A percentile compares a stretch with the other conserved stretches of the same genome.
phyloP scores from a whole-genome alignment of 2,113 vertebrate species.

The Pogonocichla stellata region DNA sequence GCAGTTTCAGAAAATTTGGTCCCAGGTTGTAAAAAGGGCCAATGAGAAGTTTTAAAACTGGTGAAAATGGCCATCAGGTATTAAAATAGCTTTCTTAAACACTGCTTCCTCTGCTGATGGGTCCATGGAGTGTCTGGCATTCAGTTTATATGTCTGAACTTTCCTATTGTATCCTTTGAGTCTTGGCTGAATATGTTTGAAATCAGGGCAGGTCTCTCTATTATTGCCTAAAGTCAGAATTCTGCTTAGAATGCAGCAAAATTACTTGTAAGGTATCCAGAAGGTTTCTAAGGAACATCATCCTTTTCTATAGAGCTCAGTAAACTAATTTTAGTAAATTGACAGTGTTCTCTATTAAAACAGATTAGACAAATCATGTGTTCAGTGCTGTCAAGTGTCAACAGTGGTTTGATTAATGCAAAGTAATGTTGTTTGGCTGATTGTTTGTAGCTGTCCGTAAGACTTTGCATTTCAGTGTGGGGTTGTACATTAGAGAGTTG shows the following conservation, averaged over 20 bases:
- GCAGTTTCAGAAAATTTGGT: not conserved
- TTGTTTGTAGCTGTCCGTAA: slow-evolving; percentile 23
- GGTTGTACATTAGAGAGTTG: not conserved
- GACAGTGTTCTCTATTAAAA: not conserved
- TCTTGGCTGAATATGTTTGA: not conserved
- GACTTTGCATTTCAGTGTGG: not conserved
- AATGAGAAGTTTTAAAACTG: not conserved
- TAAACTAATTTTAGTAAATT: slow-evolving; percentile 4
- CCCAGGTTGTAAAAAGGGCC: not conserved
- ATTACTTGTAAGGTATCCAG: not conserved
- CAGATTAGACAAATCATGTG: not conserved
- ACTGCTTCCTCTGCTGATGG: not conserved
- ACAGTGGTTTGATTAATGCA: slow-evolving; percentile 1
- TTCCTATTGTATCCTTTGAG: not conserved
- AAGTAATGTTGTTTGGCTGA: slow-evolving; percentile 1
- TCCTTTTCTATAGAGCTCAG: not conserved
- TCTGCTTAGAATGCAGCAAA: not conserved
- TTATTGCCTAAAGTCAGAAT: not conserved
- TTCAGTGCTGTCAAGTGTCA: slow-evolving; percentile 30
- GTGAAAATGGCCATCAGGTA: not conserved
- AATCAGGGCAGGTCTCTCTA: not conserved
- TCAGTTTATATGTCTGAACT: not conserved
- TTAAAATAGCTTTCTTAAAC: not conserved
- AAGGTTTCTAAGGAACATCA: not conserved
- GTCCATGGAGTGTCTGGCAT: not conserved